Percentiles rank a stretch among this genome's conserved stretches.
Evolutionary conservation across 2,797 vertebrate species (phyloP).

Genomic region (Coluber constrictor): DNA sequence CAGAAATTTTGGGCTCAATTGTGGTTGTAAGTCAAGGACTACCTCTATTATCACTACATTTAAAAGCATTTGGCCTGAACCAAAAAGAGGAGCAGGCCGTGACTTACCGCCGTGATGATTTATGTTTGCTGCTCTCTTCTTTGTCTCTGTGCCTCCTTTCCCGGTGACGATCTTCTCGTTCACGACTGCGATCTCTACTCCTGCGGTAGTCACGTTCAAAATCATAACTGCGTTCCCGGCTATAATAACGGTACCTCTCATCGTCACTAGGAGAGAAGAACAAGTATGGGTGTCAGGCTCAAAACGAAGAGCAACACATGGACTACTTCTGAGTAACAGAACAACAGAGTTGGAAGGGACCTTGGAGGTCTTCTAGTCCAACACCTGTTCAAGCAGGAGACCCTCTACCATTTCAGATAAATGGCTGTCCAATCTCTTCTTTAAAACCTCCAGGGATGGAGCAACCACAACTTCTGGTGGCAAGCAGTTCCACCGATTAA

Average conservation of each 20-base stretch:
- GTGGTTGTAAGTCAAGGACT: neutral
- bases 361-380: neutral
- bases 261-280: constrained; percentile 54
- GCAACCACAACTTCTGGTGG: neutral
- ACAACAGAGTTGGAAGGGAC: neutral
- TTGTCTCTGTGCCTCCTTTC: constrained; percentile 69
- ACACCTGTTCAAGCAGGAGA: neutral
- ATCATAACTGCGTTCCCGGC: constrained; percentile 66
- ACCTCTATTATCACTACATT: neutral
- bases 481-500: neutral
- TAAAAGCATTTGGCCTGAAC: neutral
- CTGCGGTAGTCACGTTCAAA: constrained; percentile 67
- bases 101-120: constrained; percentile 68
- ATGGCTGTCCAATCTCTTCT: neutral
- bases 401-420: neutral
- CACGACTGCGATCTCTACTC: constrained; percentile 64
- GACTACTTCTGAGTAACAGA: neutral
- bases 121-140: constrained; percentile 71
- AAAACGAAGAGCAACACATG: neutral
- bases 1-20: neutral
- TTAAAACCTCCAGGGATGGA: neutral
- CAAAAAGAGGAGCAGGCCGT: fast-evolving
- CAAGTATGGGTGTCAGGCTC: neutral
- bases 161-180: constrained; percentile 67
- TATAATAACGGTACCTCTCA: constrained; percentile 66